Evolutionary conservation across 2,888 invertebrate species (phyloP), one percentile per base, ranked within the genome.

Genomic region (Rhagophthalmus giganteus): DNA sequence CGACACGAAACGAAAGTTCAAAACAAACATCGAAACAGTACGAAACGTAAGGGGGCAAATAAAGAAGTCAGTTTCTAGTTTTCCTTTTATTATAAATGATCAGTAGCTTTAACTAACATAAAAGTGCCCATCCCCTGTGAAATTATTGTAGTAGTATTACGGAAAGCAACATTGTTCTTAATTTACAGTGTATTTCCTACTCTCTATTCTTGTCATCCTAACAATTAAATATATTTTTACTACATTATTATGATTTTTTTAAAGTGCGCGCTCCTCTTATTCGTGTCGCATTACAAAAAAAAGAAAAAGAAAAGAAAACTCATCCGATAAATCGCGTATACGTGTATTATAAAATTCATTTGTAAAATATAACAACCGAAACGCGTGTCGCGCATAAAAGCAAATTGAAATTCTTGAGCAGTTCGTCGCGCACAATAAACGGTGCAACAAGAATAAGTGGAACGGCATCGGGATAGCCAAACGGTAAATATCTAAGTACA

Each of bases 121-220:
- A 71, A 54, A 73, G 74, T 74, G 74, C 74, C 74, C 73, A 70
- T 69, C 72, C 74, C 74, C 73, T 71, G 71, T 73, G 72, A 73
- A 73, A 73, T 69, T 71, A 70, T 63, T 67, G 66, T 66, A 56
- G 53, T 56, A 62, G 62, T 49, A 54, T 68, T 67, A 70, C 62
- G 69, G 68, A 71, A 74, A 74, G 74, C 74, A 73, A 73, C 70
- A 68, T 68, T 74, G 72, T 71, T 71, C 70, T 53, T 53, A 53
- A 38, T 71, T 73, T 73, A 74, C 74, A 74, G 73, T 72, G 65
- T 68, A 57, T 46, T 38, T 59, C 63, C 72, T 71, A 72, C 67
- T 63, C 68, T n/a, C n/a, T 72, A 71, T 71, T 72, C 70, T 70
- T 71, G 70, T 69, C 66, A 64, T 70, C 65, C 72, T 74, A 74